Evolutionary conservation across 2,113 vertebrate species (phyloP).

Genomic region (Leucosticte australis): DNA sequence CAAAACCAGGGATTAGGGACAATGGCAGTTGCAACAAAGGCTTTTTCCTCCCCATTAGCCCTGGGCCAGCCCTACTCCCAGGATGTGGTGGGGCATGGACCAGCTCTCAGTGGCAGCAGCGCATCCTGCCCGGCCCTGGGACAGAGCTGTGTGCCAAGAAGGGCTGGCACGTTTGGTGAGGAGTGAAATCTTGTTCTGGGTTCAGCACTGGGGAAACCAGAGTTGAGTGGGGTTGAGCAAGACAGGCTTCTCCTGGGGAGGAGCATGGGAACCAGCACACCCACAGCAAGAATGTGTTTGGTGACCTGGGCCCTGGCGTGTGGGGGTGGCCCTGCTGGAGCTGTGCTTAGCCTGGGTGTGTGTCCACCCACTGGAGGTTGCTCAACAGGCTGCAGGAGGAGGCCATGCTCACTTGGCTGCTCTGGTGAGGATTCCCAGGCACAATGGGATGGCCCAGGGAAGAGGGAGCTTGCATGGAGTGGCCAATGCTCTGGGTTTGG

Average conservation of each 20-base stretch:
- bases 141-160: neutral
- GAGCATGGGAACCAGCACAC: conserved; percentile 31
- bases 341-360: conserved; percentile 61
- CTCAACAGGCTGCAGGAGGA: conserved; percentile 31
- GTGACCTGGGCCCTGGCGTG: neutral
- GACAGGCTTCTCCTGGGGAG: neutral
- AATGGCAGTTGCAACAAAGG: neutral
- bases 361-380: conserved; percentile 56
- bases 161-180: neutral
- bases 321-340: neutral
- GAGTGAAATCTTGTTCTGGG: conserved; percentile 10
- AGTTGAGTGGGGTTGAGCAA: neutral
- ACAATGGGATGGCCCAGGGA: neutral
- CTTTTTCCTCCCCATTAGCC: neutral
- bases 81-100: fast-evolving
- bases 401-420: neutral
- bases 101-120: fast-evolving
- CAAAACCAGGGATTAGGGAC: neutral
- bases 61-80: neutral
- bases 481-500: neutral
- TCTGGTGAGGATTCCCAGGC: neutral
- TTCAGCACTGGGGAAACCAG: neutral
- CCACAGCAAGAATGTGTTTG: conserved; percentile 53
- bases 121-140: neutral
- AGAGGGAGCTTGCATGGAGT: neutral